A percentile compares a stretch with the other conserved stretches of the same genome.
Conservation (phyloP, 2,888 invertebrate genomes). For the Lobophora halterata region DNA sequence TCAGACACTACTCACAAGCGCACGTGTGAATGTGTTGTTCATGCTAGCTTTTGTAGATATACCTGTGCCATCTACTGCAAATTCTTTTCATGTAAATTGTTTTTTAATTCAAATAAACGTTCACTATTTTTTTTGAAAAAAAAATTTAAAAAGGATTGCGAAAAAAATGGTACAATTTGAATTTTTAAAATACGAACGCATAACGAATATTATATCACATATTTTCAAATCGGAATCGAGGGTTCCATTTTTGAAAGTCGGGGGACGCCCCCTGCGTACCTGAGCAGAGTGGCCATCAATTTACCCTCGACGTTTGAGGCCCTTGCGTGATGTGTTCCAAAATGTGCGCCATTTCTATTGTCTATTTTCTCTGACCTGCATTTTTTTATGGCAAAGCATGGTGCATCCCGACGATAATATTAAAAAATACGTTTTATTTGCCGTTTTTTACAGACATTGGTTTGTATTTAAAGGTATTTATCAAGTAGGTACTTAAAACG, state of each 20-base stretch:
- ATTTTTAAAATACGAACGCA: slow-evolving; percentile 8
- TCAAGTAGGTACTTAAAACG: too few relatives aligned
- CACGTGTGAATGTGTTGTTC: too few relatives aligned
- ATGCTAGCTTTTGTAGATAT: too few relatives aligned
- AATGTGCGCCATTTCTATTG: slow-evolving; percentile 54
- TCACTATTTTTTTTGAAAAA: too few relatives aligned
- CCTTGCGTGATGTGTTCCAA: slow-evolving; percentile 48
- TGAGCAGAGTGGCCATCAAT: slow-evolving; percentile 65
- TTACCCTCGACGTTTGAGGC: slow-evolving; percentile 50
- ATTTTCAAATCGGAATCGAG: slow-evolving; percentile 28
- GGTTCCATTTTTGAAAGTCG: slow-evolving; percentile 49
- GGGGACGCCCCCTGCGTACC: slow-evolving; percentile 58
- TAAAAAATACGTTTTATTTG: too few relatives aligned
- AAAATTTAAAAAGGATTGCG: slow-evolving; percentile 9
- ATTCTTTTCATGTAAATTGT: too few relatives aligned
- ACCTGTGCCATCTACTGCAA: too few relatives aligned
- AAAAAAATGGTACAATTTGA: slow-evolving; percentile 5
- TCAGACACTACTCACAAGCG: too few relatives aligned
- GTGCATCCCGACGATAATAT: too few relatives aligned
- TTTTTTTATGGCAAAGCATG: slow-evolving; percentile 20
- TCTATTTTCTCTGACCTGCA: slow-evolving; percentile 39
- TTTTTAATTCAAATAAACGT: background rate
- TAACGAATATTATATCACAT: slow-evolving; percentile 12
- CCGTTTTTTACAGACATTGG: too few relatives aligned
- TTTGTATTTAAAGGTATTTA: too few relatives aligned